These are phyloP conservation scores for Leucophenga montana DNA, from an alignment of 2,888 invertebrate genomes.

Conservation along the genomic window DNA sequence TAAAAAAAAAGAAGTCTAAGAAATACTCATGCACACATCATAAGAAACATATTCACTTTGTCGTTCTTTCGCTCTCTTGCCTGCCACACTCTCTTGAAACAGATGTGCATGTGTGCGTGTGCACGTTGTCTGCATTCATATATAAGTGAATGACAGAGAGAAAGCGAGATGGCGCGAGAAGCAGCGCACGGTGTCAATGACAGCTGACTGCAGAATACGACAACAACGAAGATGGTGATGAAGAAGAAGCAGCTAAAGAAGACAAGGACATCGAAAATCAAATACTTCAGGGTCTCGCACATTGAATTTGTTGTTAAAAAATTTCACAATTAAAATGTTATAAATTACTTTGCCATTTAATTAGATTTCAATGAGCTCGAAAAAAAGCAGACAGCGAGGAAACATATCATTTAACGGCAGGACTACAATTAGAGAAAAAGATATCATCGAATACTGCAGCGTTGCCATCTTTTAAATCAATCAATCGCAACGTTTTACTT, in stretches of 20 bases:
- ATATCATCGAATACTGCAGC: background rate
- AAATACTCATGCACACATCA: constrained; percentile 41
- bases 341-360: too few relatives aligned
- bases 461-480: constrained; percentile 1
- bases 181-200: constrained; percentile 22
- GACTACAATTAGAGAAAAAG: too few relatives aligned
- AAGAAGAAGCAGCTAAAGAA: background rate
- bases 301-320: background rate
- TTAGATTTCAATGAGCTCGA: too few relatives aligned
- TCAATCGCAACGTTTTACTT: background rate
- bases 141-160: constrained; percentile 33
- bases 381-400: background rate
- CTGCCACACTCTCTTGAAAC: too few relatives aligned
- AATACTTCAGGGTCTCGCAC: too few relatives aligned
- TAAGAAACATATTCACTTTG: too few relatives aligned
- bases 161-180: constrained; percentile 19
- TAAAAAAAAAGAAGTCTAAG: background rate
- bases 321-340: background rate
- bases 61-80: background rate
- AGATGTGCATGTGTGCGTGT: constrained; percentile 30
- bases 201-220: background rate
- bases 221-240: too few relatives aligned
- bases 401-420: background rate
- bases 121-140: constrained; percentile 29
- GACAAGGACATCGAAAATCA: too few relatives aligned